Evolutionary conservation across 2,888 invertebrate species (phyloP), one percentile per base, ranked within the genome.

Genomic region (Catonia carolina): DNA sequence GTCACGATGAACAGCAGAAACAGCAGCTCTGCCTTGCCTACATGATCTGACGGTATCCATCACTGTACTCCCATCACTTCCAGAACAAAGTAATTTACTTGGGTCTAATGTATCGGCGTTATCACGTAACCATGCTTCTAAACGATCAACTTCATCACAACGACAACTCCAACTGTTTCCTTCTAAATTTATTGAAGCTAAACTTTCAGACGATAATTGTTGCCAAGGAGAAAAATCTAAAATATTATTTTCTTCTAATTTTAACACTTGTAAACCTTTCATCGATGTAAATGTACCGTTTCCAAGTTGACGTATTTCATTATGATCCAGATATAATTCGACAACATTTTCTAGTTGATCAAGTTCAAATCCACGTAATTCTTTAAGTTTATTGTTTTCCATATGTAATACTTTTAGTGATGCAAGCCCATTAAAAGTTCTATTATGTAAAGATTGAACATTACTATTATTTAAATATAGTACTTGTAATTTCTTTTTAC

Each of bases 81-180:
- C 86, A 75, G 86, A 84, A 73, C 90, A 90, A 80, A 84, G 85
- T 64, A 90, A 83, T 68, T 89, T 88, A 63, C 81, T 79, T 63
- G 84, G 80, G 71, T 90, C 89, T 63, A 90, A 84, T 73, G 86
- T 85, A 71, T 84, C 81, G 56, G 85, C 83, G 71, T 89, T 89
- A 70, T 89, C 88, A 42, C 84, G 81, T 60, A 90, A 82, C 81
- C 89, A 92, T 62, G 84, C 80, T 58, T 89, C 87, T 66, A 91
- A 77, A 68, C 61, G 47, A 23, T 76, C 74, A 73, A 93, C 78
- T 74, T 89, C 91, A 70, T 88, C 86, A 74, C 94, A 94, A 65
- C 88, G 85, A 70, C 94, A 94, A 37, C 88, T 88, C 93, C 93
- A 94, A 59, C 84, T 81, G 73, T 94, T 94, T 64, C 86, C 83